phyloP scores from a whole-genome alignment of 2,113 vertebrate genomes.

The Gopherus evgoodei region DNA sequence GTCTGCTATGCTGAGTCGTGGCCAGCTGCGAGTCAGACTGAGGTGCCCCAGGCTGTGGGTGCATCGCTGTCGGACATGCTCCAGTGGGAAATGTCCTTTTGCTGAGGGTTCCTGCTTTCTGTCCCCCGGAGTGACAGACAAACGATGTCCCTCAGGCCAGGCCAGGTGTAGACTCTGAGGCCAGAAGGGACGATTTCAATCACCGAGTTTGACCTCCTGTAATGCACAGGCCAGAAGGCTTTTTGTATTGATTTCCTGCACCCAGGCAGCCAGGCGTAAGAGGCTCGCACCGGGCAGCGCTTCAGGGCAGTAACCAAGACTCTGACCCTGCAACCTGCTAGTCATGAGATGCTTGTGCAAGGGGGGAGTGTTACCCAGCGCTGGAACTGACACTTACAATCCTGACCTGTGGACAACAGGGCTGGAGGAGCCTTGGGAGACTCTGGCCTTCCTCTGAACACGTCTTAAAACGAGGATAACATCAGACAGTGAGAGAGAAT shows the following conservation, averaged over 20 bases:
- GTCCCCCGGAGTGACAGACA: fast-evolving
- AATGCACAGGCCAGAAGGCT: background rate
- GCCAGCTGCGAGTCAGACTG: background rate
- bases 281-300: fast-evolving
- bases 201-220: too few species aligned
- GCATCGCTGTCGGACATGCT: background rate
- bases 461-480: background rate
- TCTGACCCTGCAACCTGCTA: fast-evolving
- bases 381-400: background rate
- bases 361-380: too few species aligned
- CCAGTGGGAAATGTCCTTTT: background rate
- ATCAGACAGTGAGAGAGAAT: background rate
- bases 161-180: too few species aligned
- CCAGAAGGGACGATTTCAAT: too few species aligned
- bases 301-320: background rate
- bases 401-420: too few species aligned
- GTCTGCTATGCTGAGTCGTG: fast-evolving
- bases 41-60: background rate
- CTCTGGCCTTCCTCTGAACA: background rate
- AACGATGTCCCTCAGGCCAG: fast-evolving
- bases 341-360: fast-evolving
- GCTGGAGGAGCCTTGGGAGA: too few species aligned
- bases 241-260: background rate
- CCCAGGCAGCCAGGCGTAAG: background rate
- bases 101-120: background rate